These are phyloP conservation scores for Anarsia innoxiella DNA, from an alignment of 2,888 invertebrate genomes.

Conservation along the genomic window DNA sequence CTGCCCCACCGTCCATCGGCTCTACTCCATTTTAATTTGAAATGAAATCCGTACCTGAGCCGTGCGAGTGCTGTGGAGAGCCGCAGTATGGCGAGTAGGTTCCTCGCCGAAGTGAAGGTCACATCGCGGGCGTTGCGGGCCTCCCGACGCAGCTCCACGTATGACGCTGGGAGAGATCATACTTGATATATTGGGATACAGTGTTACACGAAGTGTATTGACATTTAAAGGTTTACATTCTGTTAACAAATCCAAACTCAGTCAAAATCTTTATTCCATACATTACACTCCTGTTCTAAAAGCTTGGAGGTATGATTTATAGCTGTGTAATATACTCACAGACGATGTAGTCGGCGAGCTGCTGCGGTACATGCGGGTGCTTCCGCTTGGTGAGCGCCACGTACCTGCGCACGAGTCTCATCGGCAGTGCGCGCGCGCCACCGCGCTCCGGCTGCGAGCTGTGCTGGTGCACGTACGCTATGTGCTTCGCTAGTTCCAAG, in stretches of 20 bases:
- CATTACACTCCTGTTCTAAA: no score
- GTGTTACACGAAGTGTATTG: no score
- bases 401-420: conserved; percentile 95
- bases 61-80: conserved; percentile 93
- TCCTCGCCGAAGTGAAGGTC: conserved; percentile 97
- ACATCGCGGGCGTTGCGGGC: conserved; percentile 92
- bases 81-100: conserved; percentile 93
- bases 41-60: no score
- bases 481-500: conserved; percentile 93
- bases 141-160: conserved; percentile 87
- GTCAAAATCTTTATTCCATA: no score
- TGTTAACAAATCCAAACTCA: no score
- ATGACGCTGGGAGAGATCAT: conserved; percentile 80
- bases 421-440: conserved; percentile 87
- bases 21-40: no score
- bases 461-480: conserved; percentile 97
- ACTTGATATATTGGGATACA: no score
- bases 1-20: no score
- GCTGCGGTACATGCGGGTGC: conserved; percentile 89
- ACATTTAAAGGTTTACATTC: no score
- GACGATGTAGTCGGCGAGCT: conserved; percentile 92
- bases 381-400: conserved; percentile 93
- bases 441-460: conserved; percentile 88
- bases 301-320: no score
- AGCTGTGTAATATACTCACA: no score